Percentiles rank a stretch among this genome's conserved stretches.
These are phyloP conservation scores for Coenonympha arcania DNA, from an alignment of 2,888 invertebrate genomes.

Conservation along the genomic window DNA sequence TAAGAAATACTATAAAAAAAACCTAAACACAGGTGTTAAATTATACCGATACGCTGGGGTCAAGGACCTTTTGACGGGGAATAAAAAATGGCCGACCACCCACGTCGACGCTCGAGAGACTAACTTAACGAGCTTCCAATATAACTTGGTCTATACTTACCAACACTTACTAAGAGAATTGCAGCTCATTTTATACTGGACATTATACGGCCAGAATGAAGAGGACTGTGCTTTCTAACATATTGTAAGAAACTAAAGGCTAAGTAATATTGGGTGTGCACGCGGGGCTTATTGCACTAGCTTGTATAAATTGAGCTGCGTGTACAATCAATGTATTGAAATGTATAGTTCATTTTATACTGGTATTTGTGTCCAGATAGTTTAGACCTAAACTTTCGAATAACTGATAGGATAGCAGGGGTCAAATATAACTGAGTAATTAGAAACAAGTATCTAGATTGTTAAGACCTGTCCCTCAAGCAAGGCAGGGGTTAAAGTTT, in stretches of 20 bases:
- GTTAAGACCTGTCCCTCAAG: neutral
- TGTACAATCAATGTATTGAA: neutral
- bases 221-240: slow-evolving; percentile 10
- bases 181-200: slow-evolving; percentile 13
- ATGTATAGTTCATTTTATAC: neutral
- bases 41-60: slow-evolving; percentile 48
- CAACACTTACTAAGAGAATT: neutral
- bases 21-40: slow-evolving; percentile 48
- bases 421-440: neutral
- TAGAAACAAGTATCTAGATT: neutral
- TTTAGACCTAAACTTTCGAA: neutral
- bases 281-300: neutral
- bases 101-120: slow-evolving; percentile 49
- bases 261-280: slow-evolving; percentile 9
- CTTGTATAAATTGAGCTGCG: neutral
- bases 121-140: slow-evolving; percentile 13
- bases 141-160: neutral
- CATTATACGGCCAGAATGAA: neutral
- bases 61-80: slow-evolving; percentile 63
- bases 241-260: neutral
- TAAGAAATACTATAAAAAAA: slow-evolving; percentile 31
- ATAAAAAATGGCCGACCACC: slow-evolving; percentile 64
- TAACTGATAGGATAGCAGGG: neutral
- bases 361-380: neutral
- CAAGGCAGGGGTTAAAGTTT: no score